phyloP scores from a whole-genome alignment of 2,113 vertebrate species.

The Diphyllodes magnificus region DNA sequence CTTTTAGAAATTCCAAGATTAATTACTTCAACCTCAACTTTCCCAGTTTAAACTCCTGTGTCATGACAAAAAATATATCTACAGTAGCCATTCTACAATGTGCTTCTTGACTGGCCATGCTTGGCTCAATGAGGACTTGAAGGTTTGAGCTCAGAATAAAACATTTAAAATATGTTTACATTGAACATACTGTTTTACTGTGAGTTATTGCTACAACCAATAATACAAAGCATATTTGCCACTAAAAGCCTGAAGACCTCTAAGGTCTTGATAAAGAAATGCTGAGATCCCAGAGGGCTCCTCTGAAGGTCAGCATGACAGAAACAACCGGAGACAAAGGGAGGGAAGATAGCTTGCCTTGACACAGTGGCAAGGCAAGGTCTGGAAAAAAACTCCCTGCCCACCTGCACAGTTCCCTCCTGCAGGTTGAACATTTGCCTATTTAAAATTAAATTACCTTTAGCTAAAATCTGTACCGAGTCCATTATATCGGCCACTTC shows the following conservation, averaged over 20 bases:
- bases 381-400: not conserved
- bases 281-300: constrained; percentile 14
- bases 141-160: not conserved
- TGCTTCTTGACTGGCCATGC: not conserved
- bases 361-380: not conserved
- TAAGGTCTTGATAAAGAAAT: not conserved
- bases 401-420: not conserved
- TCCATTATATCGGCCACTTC: rapidly evolving
- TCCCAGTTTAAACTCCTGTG: not conserved
- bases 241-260: constrained; percentile 5
- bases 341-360: not conserved
- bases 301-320: constrained; percentile 35
- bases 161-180: not conserved
- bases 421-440: not conserved
- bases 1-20: constrained; percentile 27
- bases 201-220: not conserved
- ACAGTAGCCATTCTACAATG: not conserved
- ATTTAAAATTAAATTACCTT: not conserved
- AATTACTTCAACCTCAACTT: constrained; percentile 4
- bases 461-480: not conserved
- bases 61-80: not conserved
- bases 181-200: not conserved
- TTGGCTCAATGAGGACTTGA: not conserved
- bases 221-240: not conserved
- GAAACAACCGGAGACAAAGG: not conserved